Evolutionary conservation across 2,888 invertebrate genomes (phyloP).

Genomic region (Synergus umbraculus): DNA sequence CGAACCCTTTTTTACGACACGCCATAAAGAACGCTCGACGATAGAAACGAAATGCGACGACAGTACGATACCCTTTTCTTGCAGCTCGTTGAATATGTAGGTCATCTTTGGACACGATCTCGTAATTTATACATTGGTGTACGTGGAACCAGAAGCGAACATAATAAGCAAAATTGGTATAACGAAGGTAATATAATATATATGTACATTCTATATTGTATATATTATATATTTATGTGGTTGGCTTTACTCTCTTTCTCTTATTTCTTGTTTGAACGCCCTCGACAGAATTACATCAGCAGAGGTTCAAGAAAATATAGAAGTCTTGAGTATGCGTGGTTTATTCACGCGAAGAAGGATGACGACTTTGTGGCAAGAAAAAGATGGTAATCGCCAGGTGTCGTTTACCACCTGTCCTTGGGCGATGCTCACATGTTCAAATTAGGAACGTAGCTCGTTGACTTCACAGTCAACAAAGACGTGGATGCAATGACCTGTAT

Average conservation of each 20-base stretch:
- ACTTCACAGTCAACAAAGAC: not conserved
- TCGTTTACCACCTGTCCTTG: not conserved
- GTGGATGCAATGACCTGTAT: not conserved
- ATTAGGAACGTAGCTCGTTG: not conserved
- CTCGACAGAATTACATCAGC: not conserved
- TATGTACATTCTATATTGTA: conserved; percentile 26
- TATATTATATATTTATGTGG: not conserved
- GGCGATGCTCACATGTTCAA: not conserved
- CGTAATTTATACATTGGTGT: conserved; percentile 63
- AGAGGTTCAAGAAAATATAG: not conserved
- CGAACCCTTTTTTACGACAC: conserved; percentile 50
- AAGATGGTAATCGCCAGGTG: not conserved
- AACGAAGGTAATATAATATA: conserved; percentile 43
- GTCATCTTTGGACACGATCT: conserved; percentile 71
- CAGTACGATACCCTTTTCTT: conserved; percentile 67
- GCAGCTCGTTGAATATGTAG: conserved; percentile 70
- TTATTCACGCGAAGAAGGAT: not conserved
- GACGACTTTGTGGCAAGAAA: not conserved
- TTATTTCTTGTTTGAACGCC: not conserved
- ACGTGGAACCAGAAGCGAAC: conserved; percentile 58
- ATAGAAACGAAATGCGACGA: conserved; percentile 53
- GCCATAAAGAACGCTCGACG: conserved; percentile 50
- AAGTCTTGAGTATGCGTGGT: not conserved
- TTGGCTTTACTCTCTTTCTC: not conserved
- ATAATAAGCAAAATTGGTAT: conserved; percentile 44